Base-by-base conservation (phyloP, 2,797 vertebrate species). In the Garrulus glandarius region DNA sequence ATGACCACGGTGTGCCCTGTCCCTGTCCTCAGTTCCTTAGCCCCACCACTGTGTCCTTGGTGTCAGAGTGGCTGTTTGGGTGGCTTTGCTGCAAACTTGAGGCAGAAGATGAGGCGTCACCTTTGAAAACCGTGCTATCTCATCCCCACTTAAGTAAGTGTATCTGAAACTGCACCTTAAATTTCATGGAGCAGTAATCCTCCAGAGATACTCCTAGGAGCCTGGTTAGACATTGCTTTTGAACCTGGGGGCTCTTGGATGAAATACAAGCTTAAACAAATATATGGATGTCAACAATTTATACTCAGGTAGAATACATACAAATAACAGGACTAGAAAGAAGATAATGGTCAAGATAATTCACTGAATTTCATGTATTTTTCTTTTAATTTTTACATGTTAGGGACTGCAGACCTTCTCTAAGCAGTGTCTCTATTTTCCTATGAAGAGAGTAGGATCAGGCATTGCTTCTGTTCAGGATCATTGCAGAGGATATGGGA, bases 1-100 rank as follows among this genome's bases (percentile, higher is more conserved):
- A 13, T 19, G 50, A 22, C 32, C 5, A 1, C 0, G 0, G 24
- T 30, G n/a, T 23, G 32, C 11, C 27, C 49, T 44, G 34, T 20
- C 12, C 41, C 39, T 29, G 14, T 37, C 17, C 39, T n/a, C 43
- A 52, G 43, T 8, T 84, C 39, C 67, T 67, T 9, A 43, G 22
- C 6, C n/a, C 17, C 47, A 32, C 4, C 16, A 5, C 30, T 6
- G 6, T 3, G 4, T 37, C 56, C 17, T 22, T 50, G 5, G 0
- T 50, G 34, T 32, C 5, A 1, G 18, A 60, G 39, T 9, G 15
- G 15, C 30, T 63, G 6, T 36, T 39, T 41, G n/a, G 5, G 34
- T 34, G 20, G 16, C 27, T 89, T 70, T 55, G 32, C 30, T 50
- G 67, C 20, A 64, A 71, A 82, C 9, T 39, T 23, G 20, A 53